Conservation (phyloP, 2,113 vertebrate genomes). For the Pygathrix nemaeus region DNA sequence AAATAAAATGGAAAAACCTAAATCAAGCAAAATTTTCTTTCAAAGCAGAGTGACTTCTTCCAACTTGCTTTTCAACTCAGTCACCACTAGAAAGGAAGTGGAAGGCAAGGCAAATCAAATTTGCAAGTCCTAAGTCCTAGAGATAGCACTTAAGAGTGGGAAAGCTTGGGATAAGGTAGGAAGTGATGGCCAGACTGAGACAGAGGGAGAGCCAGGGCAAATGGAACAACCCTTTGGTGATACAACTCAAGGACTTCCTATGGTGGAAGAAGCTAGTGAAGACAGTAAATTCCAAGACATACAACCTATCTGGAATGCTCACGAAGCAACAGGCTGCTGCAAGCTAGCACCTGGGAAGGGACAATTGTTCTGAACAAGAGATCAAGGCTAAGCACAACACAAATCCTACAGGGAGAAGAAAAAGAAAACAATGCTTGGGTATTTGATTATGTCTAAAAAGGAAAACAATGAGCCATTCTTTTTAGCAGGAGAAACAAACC, state of each 20-base stretch:
- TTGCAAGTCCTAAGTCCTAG: constrained; percentile 27
- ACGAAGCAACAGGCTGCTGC: neutral
- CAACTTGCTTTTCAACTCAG: constrained; percentile 47
- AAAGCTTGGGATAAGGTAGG: neutral
- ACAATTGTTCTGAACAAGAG: neutral
- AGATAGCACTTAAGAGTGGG: neutral
- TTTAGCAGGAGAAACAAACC: constrained; percentile 24
- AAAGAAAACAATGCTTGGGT: neutral
- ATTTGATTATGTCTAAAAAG: neutral
- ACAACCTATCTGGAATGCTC: neutral
- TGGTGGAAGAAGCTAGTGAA: neutral
- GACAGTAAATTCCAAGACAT: neutral
- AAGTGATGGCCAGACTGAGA: neutral
- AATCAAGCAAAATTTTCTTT: constrained; percentile 49
- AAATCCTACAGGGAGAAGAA: neutral
- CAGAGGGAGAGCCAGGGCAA: neutral
- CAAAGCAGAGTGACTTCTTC: constrained; percentile 40
- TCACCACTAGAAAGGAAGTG: neutral
- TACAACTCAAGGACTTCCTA: neutral
- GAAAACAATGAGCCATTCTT: constrained; percentile 3
- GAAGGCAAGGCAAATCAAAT: constrained; percentile 38
- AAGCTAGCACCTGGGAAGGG: constrained; percentile 4
- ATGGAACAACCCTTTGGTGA: constrained; percentile 16
- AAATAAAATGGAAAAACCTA: constrained; percentile 50
- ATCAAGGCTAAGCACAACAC: neutral